Evolutionary conservation across 2,888 invertebrate genomes (phyloP).

Genomic region (Synanthedon vespiformis): DNA sequence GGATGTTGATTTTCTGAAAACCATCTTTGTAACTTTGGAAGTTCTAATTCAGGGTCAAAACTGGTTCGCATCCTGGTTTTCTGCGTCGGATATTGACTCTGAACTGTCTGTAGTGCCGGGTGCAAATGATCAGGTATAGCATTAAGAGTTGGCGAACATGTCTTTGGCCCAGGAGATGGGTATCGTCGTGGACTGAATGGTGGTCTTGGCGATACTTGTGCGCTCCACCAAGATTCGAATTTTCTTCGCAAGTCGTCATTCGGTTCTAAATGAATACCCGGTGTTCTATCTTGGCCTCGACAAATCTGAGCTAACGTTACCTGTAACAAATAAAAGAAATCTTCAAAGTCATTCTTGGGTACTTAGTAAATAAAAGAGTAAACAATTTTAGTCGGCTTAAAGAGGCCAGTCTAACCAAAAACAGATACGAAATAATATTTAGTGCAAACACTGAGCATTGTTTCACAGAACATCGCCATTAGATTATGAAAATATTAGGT

Average conservation of each 20-base stretch:
- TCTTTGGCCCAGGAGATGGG: slow-evolving; percentile 64
- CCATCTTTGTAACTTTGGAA: slow-evolving; percentile 97
- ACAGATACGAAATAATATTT: slow-evolving; percentile 62
- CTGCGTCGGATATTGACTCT: slow-evolving; percentile 82
- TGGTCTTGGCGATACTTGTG: slow-evolving; percentile 76
- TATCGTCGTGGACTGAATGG: slow-evolving; percentile 64
- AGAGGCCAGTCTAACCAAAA: slow-evolving; percentile 65
- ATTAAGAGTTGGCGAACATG: slow-evolving; percentile 55
- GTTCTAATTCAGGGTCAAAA: slow-evolving; percentile 95
- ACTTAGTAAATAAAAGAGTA: slow-evolving; percentile 36
- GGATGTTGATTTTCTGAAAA: slow-evolving; percentile 98
- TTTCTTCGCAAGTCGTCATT: slow-evolving; percentile 87
- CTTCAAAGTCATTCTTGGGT: slow-evolving; percentile 24
- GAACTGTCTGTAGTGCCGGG: slow-evolving; percentile 82
- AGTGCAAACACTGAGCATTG: slow-evolving; percentile 60
- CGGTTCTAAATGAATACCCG: slow-evolving; percentile 77
- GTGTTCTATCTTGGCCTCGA: slow-evolving; percentile 78
- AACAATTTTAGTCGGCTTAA: slow-evolving; percentile 64
- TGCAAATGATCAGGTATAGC: slow-evolving; percentile 72
- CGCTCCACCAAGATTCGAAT: slow-evolving; percentile 92
- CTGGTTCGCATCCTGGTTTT: slow-evolving; percentile 96
- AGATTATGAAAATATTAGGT: slow-evolving; percentile 71
- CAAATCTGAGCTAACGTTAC: slow-evolving; percentile 85
- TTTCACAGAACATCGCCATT: slow-evolving; percentile 71
- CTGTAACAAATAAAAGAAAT: slow-evolving; percentile 61